Base-by-base conservation (phyloP, 2,113 vertebrate genomes). In the rat (Rattus norvegicus) region DNA sequence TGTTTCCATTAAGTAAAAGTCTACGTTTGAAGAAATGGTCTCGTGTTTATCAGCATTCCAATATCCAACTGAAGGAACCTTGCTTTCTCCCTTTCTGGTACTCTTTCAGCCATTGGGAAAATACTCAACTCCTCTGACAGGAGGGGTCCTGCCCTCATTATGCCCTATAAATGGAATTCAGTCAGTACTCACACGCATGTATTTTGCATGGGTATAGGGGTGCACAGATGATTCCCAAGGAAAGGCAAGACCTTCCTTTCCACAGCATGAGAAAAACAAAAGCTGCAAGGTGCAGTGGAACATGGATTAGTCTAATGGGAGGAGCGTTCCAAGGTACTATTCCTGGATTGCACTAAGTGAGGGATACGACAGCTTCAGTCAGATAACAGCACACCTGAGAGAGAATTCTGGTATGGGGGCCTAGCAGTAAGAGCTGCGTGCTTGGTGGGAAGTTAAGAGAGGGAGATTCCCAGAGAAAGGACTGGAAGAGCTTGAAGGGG, bases 1-100 rank as follows among this genome's bases (percentile, higher is more conserved):
- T 88, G 79, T 80, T 93, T 92, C 95, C 70, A 83, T 90, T 90
- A 95, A 95, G 43, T 83, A 75, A 85, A 65, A 61, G 30, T n/a
- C 79, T 75, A 59, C 1, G 33, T 54, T 28, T 83, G 43, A 39
- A 61, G 56, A 93, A 96, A 70, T 2, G 52, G 8, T 93, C 90
- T 86, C 90, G 36, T 26, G 39, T 83, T 91, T 52, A 95, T 14
- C 24, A 76, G n/a, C 14, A 39, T 95, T 90, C 54, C 49, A 59
- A 33, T 24, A 47, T 49, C n/a, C 47, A 83, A 79, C 86, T 77
- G 86, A 94, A 20, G n/a, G 63, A 47, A 19, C 22, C 36, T 1
- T 26, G 28, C 22, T 87, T 73, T 73, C n/a, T 94, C 11, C 12
- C 43, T 61, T 83, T 81, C 49, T 5, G 75, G 17, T 9, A 73